Conservation (phyloP, 2,797 vertebrate species). For the Galagoides demidoff region DNA sequence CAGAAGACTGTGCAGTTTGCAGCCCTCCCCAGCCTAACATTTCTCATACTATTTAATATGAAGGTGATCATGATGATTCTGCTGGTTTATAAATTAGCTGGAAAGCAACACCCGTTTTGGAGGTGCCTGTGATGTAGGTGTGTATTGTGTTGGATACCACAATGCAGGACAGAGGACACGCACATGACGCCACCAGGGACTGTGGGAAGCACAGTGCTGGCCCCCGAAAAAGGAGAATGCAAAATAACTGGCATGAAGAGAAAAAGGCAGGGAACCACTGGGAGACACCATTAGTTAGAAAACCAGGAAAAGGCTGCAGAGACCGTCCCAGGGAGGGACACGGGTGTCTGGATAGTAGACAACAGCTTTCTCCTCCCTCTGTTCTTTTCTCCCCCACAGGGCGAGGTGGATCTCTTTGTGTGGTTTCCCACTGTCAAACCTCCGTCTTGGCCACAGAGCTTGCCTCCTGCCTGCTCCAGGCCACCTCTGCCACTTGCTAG, state of each 20-base stretch:
- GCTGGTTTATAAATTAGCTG: neutral
- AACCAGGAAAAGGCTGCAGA: neutral
- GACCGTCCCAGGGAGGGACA: neutral
- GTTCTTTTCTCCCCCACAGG: rapidly evolving
- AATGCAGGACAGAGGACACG: neutral
- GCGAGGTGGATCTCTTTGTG: neutral
- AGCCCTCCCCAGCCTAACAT: neutral
- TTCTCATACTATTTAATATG: neutral
- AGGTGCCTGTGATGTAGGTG: neutral
- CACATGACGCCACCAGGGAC: neutral
- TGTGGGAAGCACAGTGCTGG: neutral
- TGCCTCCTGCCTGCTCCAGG: neutral
- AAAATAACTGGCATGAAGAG: neutral
- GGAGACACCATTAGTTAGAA: neutral
- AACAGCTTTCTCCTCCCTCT: neutral
- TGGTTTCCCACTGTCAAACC: neutral
- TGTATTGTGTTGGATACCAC: no score
- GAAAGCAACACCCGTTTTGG: neutral
- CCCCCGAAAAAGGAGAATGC: neutral
- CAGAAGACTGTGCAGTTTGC: neutral
- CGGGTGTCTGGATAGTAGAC: neutral
- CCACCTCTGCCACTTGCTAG: neutral
- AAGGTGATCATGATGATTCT: neutral
- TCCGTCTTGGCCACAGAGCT: neutral
- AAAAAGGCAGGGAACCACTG: neutral